Evolutionary conservation across 1,140 invertebrate genomes (phyloP).

Genomic region (Rhizoglyphus robini): DNA sequence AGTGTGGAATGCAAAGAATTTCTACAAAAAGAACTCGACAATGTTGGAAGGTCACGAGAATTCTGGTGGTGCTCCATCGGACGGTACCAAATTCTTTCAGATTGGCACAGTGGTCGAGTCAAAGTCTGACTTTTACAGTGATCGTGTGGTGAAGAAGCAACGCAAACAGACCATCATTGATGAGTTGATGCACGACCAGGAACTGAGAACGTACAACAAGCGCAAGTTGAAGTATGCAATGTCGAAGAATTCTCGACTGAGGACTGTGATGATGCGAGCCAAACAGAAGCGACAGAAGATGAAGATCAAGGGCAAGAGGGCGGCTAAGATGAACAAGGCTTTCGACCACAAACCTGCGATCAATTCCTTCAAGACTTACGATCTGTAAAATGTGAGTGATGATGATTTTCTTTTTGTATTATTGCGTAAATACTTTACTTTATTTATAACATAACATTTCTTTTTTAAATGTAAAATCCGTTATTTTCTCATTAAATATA

Average conservation of each 20-base stretch:
- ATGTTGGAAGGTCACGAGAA: not conserved
- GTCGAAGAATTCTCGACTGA: not conserved
- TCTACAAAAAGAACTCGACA: conserved; percentile 78
- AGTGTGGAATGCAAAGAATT: conserved; percentile 75
- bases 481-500: no score
- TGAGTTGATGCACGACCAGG: conserved; percentile 72
- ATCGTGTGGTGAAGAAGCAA: conserved; percentile 63
- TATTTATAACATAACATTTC: no score
- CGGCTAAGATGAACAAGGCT: not conserved
- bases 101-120: conserved; percentile 42
- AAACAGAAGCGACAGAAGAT: not conserved
- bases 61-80: conserved; percentile 20
- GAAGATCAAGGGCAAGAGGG: not conserved
- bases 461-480: no score
- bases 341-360: not conserved
- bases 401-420: not conserved
- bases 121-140: conserved; percentile 44
- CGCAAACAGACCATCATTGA: conserved; percentile 78
- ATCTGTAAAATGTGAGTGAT: not conserved
- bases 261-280: not conserved
- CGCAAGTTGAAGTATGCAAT: conserved; percentile 6
- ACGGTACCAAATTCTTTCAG: conserved; percentile 68
- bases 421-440: no score
- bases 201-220: conserved; percentile 55
- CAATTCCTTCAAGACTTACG: not conserved